Base-by-base conservation (phyloP, 2,113 vertebrate genomes). In the Misgurnus anguillicaudatus region DNA sequence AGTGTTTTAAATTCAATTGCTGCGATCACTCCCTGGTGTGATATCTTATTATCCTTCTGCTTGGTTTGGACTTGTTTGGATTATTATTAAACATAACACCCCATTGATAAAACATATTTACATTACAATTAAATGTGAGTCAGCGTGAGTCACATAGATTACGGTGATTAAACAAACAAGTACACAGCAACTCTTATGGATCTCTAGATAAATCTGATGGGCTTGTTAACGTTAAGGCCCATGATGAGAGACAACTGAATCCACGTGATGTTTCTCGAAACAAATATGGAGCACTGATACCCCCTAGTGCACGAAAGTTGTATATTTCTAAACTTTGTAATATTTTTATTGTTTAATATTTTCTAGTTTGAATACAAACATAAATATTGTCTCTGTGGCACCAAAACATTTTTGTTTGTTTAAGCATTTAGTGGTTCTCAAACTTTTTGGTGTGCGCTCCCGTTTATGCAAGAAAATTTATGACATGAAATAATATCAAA, bases 271-370 rank as follows among this genome's bases (percentile, higher is more conserved):
- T 3, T 77, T 70, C 17, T 64, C 9, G 16, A 6, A 8, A 17
- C 5, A 83, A 11, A 19, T n/a, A 76, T 82, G 73, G 81, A 81
- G 47, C 41, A 57, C 69, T 86, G 67, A 76, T 82, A 45, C 90
- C 92, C 79, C 84, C 92, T 92, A 86, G 88, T 89, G 91, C 87
- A 83, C 8, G 13, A 36, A 47, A 55, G 17, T 5, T 45, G 36
- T 36, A 5, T 78, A 6, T 24, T 24, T 6, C 24, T 13, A 24
- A 68, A 8, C 66, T 11, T n/a, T 67, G 3, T 0, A 47, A 65
- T n/a, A 8, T 38, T 9, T 66, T 24, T 21, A 60, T 38, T 19
- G 21, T 70, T 63, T n/a, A 6, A 60, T 48, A 19, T 16, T 42
- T 11, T 14, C 36, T 16, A 31, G 24, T 31, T 31, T 31, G 24